phyloP scores from a whole-genome alignment of 2,888 invertebrate species.

The Dysmachus trigonus region DNA sequence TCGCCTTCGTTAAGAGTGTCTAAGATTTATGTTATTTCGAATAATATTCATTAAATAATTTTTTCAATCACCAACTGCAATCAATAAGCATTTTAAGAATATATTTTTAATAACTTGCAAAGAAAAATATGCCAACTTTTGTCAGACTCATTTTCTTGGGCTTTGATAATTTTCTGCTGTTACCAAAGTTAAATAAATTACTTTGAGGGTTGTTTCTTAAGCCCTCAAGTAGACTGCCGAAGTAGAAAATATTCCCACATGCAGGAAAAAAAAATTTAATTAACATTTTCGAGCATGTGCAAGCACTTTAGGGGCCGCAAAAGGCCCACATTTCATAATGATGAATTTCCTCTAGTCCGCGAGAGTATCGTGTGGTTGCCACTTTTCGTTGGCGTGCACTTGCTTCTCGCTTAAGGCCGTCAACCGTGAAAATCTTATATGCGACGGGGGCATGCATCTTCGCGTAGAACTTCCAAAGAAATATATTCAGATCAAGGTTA shows the following conservation, averaged over 20 bases:
- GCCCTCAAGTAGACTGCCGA: neutral
- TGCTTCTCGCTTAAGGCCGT: neutral
- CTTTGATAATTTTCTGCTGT: neutral
- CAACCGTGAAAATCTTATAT: conserved; percentile 32
- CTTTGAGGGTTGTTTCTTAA: neutral
- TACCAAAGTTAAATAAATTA: conserved; percentile 15
- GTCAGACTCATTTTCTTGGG: neutral
- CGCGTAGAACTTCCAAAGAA: conserved; percentile 21
- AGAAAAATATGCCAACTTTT: neutral
- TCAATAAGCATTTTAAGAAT: too few species aligned
- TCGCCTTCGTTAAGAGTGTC: too few species aligned
- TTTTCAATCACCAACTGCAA: too few species aligned
- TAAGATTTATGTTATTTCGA: too few species aligned
- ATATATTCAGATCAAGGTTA: conserved; percentile 24
- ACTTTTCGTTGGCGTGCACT: neutral
- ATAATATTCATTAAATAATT: too few species aligned
- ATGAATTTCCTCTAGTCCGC: neutral
- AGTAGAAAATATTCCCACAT: neutral
- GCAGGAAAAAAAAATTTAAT: conserved; percentile 8
- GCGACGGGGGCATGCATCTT: neutral
- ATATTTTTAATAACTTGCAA: too few species aligned
- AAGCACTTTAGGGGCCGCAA: conserved; percentile 5
- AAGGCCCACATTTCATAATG: neutral
- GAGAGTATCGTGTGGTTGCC: neutral
- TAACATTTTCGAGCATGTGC: conserved; percentile 31